These are phyloP conservation scores for Chlorospingus flavigularis DNA, from an alignment of 2,797 vertebrate genomes.

Conservation along the genomic window DNA sequence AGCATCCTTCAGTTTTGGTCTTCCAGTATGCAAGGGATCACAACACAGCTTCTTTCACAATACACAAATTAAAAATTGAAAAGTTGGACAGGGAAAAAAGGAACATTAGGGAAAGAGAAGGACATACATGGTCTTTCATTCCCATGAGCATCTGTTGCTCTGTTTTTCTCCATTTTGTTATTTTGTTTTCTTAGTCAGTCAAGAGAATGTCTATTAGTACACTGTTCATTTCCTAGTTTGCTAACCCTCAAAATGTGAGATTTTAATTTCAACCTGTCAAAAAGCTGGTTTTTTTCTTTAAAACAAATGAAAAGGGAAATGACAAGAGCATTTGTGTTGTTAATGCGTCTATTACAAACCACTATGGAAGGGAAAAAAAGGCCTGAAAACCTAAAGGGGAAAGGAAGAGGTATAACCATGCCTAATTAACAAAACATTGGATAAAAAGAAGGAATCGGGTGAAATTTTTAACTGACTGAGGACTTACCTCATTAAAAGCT, in stretches of 20 bases:
- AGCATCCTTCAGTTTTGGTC: not conserved
- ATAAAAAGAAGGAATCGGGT: not conserved
- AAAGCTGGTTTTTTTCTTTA: not conserved
- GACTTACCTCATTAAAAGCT: not conserved
- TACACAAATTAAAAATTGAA: not conserved
- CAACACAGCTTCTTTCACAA: not conserved
- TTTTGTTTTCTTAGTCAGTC: not conserved
- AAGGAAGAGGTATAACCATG: not conserved
- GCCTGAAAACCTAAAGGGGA: not conserved
- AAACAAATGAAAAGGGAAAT: not conserved
- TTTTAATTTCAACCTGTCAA: not conserved
- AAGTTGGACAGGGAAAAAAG: rapidly evolving
- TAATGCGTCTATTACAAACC: not conserved
- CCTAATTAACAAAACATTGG: not conserved
- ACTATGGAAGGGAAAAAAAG: not conserved
- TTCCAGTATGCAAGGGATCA: not conserved
- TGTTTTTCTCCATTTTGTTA: not conserved
- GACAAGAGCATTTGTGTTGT: not conserved
- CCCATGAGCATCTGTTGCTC: not conserved
- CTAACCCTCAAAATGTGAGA: not conserved
- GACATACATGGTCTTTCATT: not conserved
- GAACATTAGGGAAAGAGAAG: rapidly evolving
- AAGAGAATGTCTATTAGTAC: not conserved
- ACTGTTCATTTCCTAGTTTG: not conserved
- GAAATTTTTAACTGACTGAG: not conserved